These are phyloP conservation scores for Suricata suricatta DNA, from an alignment of 2,113 vertebrate species.

Conservation along the genomic window DNA sequence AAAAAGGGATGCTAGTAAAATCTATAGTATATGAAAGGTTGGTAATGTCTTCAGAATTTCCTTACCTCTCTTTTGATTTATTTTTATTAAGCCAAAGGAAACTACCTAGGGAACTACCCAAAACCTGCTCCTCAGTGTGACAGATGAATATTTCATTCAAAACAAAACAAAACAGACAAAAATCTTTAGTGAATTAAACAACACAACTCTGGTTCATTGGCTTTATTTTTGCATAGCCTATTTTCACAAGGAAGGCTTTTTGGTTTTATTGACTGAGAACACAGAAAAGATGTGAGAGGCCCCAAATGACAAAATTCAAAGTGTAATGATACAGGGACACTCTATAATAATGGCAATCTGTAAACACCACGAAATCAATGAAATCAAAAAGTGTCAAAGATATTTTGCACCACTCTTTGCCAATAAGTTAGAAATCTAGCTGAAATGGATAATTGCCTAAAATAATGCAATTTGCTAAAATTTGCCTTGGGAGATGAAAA, in stretches of 20 bases:
- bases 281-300: neutral
- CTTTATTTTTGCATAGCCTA: neutral
- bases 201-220: neutral
- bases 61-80: constrained; percentile 7
- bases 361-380: neutral
- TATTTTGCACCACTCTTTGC: neutral
- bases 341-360: constrained; percentile 12
- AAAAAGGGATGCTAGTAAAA: neutral
- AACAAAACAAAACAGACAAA: constrained; percentile 17
- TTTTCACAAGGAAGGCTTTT: neutral
- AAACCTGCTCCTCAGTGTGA: constrained; percentile 1
- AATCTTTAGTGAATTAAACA: constrained; percentile 2
- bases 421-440: neutral
- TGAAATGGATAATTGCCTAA: neutral
- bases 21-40: neutral
- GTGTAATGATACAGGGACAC: neutral
- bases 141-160: neutral
- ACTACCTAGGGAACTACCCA: neutral
- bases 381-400: neutral
- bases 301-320: neutral
- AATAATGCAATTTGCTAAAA: neutral
- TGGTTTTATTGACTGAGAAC: neutral
- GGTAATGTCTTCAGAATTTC: constrained; percentile 7
- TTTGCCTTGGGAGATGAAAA: neutral
- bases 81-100: constrained; percentile 14